phyloP scores from a whole-genome alignment of 2,113 vertebrate genomes.

The Oreotragus oreotragus region DNA sequence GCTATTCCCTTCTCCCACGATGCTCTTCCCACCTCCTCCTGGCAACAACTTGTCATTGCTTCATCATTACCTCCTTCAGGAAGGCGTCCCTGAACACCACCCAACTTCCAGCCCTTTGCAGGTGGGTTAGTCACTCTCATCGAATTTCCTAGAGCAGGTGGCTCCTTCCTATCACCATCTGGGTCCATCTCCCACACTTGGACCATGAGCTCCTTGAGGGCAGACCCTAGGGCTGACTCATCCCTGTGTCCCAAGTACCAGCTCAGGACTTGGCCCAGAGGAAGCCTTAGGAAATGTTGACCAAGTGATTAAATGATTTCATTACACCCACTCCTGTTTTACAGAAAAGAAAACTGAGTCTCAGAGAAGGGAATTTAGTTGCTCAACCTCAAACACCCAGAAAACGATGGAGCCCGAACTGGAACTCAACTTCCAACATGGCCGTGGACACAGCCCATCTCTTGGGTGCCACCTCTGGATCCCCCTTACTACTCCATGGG shows the following conservation, averaged over 20 bases:
- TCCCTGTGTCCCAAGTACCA: not conserved
- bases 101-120: not conserved
- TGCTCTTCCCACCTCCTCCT: not conserved
- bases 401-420: not conserved
- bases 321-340: not conserved
- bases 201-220: not conserved
- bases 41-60: not conserved
- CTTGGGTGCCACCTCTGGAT: not conserved
- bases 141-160: not conserved
- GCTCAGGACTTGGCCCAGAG: not conserved
- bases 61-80: not conserved
- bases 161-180: not conserved
- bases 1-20: not conserved
- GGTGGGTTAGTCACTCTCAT: not conserved
- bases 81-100: slow-evolving; percentile 6
- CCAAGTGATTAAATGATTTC: slow-evolving; percentile 28
- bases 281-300: slow-evolving; percentile 16
- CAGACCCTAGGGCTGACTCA: not conserved
- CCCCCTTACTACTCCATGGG: fast-evolving
- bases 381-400: not conserved
- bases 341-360: not conserved
- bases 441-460: not conserved
- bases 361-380: not conserved
- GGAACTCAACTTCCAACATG: not conserved
- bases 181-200: not conserved